These are phyloP conservation scores for Beris chalybata DNA, from an alignment of 2,888 invertebrate species.

Conservation along the genomic window DNA sequence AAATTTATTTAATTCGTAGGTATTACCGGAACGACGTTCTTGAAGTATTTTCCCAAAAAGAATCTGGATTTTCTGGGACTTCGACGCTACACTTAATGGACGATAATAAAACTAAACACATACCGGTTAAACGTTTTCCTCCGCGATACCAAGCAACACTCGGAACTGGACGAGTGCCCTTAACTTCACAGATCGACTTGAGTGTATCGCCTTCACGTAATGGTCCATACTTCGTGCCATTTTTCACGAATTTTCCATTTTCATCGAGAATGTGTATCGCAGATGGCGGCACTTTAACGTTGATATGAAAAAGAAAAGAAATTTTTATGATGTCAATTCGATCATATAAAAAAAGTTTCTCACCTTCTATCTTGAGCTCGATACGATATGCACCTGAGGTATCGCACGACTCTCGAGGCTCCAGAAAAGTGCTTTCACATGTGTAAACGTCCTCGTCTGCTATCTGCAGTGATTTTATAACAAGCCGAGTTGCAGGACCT, in stretches of 20 bases:
- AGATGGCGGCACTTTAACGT: constrained; percentile 75
- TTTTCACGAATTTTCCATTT: constrained; percentile 64
- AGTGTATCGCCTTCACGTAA: constrained; percentile 54
- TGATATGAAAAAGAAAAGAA: background rate
- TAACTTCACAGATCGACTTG: constrained; percentile 59
- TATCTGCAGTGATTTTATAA: constrained; percentile 59
- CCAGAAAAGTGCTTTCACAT: constrained; percentile 78
- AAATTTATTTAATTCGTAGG: no score
- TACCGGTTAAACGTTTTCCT: constrained; percentile 65
- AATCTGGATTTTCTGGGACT: no score
- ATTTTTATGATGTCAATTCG: background rate
- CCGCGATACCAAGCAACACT: constrained; percentile 84
- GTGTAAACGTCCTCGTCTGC: constrained; percentile 76
- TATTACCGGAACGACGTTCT: no score
- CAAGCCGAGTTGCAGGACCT: constrained; percentile 43
- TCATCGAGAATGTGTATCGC: constrained; percentile 71
- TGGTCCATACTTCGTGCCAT: constrained; percentile 57
- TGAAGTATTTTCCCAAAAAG: no score
- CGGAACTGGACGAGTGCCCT: constrained; percentile 83
- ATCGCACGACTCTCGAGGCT: constrained; percentile 73
- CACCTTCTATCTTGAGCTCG: constrained; percentile 73
- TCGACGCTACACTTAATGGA: no score
- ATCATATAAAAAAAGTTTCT: constrained; percentile 47
- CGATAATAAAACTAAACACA: constrained; percentile 40
- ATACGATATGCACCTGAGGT: constrained; percentile 70